Conservation (phyloP, 2,888 invertebrate species). For the Melolontha melolontha region DNA sequence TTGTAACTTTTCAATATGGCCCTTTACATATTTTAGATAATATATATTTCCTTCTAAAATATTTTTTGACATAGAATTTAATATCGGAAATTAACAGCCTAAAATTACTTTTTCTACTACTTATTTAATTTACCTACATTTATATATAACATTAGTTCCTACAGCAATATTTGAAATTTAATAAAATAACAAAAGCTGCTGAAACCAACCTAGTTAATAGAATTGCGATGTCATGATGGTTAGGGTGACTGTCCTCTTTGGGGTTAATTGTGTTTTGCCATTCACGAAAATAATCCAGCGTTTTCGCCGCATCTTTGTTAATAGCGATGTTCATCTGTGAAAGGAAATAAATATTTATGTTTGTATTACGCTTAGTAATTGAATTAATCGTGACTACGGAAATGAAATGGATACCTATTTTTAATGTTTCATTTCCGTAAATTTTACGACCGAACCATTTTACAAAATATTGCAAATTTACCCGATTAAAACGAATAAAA, state of each 20-base stretch:
- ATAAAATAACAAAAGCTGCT: constrained; percentile 28
- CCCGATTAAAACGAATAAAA: too few species aligned
- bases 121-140: too few species aligned
- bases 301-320: constrained; percentile 66
- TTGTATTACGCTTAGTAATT: constrained; percentile 17
- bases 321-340: constrained; percentile 61
- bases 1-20: too few species aligned
- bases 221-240: constrained; percentile 71
- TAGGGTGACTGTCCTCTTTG: constrained; percentile 68
- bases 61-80: too few species aligned
- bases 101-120: too few species aligned
- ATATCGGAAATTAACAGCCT: too few species aligned
- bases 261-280: constrained; percentile 70
- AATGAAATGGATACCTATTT: constrained; percentile 19
- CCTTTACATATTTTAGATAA: too few species aligned
- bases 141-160: too few species aligned
- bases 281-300: constrained; percentile 68
- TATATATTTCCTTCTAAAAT: too few species aligned
- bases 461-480: too few species aligned
- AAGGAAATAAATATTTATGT: constrained; percentile 18
- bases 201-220: constrained; percentile 67
- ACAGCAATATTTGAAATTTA: too few species aligned
- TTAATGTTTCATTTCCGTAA: constrained; percentile 22
- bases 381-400: constrained; percentile 18
- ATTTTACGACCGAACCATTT: not conserved